Conservation (phyloP, 2,888 invertebrate genomes). For the Eurois occulta region DNA sequence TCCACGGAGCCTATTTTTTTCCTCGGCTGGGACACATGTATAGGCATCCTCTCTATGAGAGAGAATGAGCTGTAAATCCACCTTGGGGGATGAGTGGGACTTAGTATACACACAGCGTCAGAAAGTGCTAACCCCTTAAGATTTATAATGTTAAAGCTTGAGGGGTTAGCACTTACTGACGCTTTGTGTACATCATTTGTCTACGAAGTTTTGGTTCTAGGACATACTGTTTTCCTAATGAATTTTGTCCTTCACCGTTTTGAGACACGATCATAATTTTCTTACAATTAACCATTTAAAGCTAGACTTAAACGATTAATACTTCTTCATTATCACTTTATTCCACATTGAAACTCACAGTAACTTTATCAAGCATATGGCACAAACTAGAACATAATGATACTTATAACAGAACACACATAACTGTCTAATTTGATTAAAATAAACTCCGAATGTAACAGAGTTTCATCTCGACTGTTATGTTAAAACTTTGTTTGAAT, state of each 20-base stretch:
- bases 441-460: constrained; percentile 43
- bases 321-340: constrained; percentile 1
- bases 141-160: too few species aligned
- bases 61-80: too few species aligned
- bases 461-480: constrained; percentile 17
- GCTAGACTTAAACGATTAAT: background rate
- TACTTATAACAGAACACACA: constrained; percentile 20
- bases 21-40: background rate
- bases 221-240: background rate
- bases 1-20: background rate
- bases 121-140: too few species aligned
- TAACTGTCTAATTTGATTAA: constrained; percentile 57
- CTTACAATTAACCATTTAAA: background rate
- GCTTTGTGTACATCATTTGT: background rate
- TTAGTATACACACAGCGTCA: too few species aligned
- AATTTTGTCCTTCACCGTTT: background rate
- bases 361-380: background rate
- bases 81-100: too few species aligned
- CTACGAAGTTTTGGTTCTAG: background rate
- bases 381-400: constrained; percentile 17
- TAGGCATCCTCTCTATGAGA: too few species aligned
- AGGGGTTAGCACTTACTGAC: too few species aligned
- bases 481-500: constrained; percentile 40
- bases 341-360: constrained; percentile 5
- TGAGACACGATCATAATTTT: background rate